Evolutionary conservation across 2,797 vertebrate genomes (phyloP).

Genomic region (Micrastur ruficollis): DNA sequence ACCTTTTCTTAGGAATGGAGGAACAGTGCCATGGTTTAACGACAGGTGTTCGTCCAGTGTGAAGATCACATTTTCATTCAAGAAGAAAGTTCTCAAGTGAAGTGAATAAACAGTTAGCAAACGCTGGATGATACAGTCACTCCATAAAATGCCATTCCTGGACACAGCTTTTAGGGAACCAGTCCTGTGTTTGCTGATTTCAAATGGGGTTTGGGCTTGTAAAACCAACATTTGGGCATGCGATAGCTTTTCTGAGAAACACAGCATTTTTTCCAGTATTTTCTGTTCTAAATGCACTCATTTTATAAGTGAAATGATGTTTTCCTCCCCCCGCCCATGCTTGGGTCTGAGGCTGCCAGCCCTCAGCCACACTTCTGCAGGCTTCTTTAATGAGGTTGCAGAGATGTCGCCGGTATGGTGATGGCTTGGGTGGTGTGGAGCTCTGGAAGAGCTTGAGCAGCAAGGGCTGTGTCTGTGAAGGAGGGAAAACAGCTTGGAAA

Average conservation of each 20-base stretch:
- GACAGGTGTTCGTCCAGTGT: not conserved
- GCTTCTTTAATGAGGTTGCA: not conserved
- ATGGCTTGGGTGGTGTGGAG: not conserved
- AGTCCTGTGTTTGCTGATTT: not conserved
- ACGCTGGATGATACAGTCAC: not conserved
- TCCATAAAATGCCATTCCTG: not conserved
- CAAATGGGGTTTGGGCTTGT: not conserved
- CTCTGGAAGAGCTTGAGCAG: not conserved
- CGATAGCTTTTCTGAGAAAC: not conserved
- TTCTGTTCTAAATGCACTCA: not conserved
- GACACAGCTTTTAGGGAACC: not conserved
- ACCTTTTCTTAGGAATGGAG: not conserved
- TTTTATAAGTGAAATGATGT: not conserved
- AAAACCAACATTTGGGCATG: not conserved
- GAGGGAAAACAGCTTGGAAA: not conserved
- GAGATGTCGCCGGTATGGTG: fast-evolving
- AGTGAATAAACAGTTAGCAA: not conserved
- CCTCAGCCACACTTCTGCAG: not conserved
- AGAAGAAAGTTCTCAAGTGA: not conserved
- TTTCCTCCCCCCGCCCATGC: not conserved
- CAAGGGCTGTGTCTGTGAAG: not conserved
- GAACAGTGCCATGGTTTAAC: not conserved
- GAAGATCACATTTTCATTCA: not conserved
- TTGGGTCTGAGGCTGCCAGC: not conserved
- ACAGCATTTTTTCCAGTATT: not conserved